Base-by-base conservation (phyloP, 2,888 invertebrate species). In the Caenorhabditis sp. region DNA sequence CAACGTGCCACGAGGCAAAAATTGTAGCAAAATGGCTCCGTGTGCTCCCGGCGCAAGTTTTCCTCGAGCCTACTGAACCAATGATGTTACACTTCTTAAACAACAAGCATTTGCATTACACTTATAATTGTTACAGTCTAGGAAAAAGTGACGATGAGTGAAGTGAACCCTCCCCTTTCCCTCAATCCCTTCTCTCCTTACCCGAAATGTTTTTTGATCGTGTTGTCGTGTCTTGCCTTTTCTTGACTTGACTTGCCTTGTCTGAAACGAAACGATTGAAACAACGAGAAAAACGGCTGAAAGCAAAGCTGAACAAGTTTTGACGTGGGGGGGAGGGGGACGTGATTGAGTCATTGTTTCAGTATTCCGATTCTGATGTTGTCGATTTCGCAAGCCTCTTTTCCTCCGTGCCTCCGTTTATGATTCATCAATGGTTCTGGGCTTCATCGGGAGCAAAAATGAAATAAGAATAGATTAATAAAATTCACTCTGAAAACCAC, bases 81-180 rank as follows among this genome's bases (percentile, higher is more conserved):
- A 79, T 79, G 79, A 79, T 78, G 78, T 79, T 79, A 79, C 79
- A 79, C 79, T 71, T 79, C 67, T 79, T 71, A 71, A 79, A 79
- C 79, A 79, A 80, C 82, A 84, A 84, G 79, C 81, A 84, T 84
- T 81, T 81, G 82, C 81, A 83, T 85, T 85, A 85, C 85, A 85
- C 80, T 78, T 70, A 78, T 74, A 80, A 83, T 81, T 85, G 85
- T 85, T 85, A 85, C 85, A 85, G 85, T 85, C 67, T 80, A 61
- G 37, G 24, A 28, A 72, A 64, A 24, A 35, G 53, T 62, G 40
- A 47, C 22, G 15, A n/a, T n/a, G n/a, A 58, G 68, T 40, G 64
- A 70, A 40, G 40, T 40, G 20, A 47, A 18, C 47, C 20, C 9
- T 13, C 40, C 15, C 47, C 47, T 18, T 47, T 32, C 32, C 47